Evolutionary conservation across 2,888 invertebrate genomes (phyloP), one percentile per base, ranked within the genome.

Genomic region (Nephrotoma guestfalica): DNA sequence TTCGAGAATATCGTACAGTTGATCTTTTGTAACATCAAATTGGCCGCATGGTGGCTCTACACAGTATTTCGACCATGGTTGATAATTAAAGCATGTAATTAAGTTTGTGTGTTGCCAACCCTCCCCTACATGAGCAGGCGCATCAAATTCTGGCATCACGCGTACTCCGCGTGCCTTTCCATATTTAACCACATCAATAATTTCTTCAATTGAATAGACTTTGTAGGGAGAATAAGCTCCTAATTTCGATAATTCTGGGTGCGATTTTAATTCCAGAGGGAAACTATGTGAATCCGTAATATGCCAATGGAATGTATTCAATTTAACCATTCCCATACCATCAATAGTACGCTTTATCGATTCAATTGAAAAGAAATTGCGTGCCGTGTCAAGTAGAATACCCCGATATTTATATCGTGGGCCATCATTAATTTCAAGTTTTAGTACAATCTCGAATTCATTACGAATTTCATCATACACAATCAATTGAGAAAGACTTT

Each of bases 221-320:
- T 97, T 95, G 0, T 93, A 93, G 84, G 95, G 94, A 0, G 95
- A 93, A 89, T 96, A 96, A 5, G 98, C 96, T 0, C 99, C 98
- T 18, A 95, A 93, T 88, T 94, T 94, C 4, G 95, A 92, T 11
- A 97, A 90, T 85, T 95, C 92, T 0, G 97, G 97, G 88, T 93
- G 93, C n/a, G 94, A 94, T 89, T 93, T 93, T 0, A 96, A 94
- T 87, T 95, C 95, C 89, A 97, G 95, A 0, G 99, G 98, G 90
- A 98, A 99, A 89, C 98, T 98, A 88, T 98, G 98, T 18, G 96
- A 96, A 91, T 99, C 99, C 0, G 96, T 97, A 86, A 97, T 96
- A 89, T 97, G 97, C 98, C 98, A 98, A 90, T 99, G 98, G 92
- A 99, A 96, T 0, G 96, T 96, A 90, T 98, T 99, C 89, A 98